Evolutionary conservation across 2,797 vertebrate genomes (phyloP).

Genomic region (Ctenochaetus hawaiiensis): DNA sequence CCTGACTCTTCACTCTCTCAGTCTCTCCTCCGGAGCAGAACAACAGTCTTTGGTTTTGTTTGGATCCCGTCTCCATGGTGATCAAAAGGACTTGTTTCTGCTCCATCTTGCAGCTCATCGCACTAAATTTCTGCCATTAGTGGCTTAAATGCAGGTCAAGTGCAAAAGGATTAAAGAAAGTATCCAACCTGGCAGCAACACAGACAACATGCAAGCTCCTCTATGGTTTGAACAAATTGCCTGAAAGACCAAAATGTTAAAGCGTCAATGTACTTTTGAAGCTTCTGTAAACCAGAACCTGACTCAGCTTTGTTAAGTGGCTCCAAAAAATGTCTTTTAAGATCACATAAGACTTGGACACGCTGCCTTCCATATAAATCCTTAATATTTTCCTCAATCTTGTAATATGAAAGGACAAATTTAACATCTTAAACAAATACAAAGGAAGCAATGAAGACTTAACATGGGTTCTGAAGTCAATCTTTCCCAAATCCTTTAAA

Average conservation of each 20-base stretch:
- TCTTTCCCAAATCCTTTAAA: neutral
- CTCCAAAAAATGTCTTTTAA: neutral
- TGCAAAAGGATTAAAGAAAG: slow-evolving; percentile 35
- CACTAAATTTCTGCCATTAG: slow-evolving; percentile 30
- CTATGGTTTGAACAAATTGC: neutral
- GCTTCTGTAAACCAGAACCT: no score
- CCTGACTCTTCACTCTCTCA: slow-evolving; percentile 24
- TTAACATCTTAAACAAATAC: neutral
- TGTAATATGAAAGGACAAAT: no score
- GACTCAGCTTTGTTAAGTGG: no score
- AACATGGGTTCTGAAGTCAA: no score
- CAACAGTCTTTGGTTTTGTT: slow-evolving; percentile 54
- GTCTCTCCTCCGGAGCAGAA: slow-evolving; percentile 36
- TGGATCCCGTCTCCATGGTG: slow-evolving; percentile 46
- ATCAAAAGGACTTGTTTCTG: slow-evolving; percentile 30
- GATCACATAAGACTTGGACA: neutral
- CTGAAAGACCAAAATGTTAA: neutral
- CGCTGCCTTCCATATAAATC: neutral
- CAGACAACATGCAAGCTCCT: neutral
- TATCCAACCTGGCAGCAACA: slow-evolving; percentile 11
- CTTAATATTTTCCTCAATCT: neutral
- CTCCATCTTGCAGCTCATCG: slow-evolving; percentile 16
- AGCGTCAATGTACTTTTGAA: no score
- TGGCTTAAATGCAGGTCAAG: slow-evolving; percentile 37
- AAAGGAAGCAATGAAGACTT: neutral